Base-by-base conservation (phyloP, 2,113 vertebrate species). In the Phyllostomus discolor region DNA sequence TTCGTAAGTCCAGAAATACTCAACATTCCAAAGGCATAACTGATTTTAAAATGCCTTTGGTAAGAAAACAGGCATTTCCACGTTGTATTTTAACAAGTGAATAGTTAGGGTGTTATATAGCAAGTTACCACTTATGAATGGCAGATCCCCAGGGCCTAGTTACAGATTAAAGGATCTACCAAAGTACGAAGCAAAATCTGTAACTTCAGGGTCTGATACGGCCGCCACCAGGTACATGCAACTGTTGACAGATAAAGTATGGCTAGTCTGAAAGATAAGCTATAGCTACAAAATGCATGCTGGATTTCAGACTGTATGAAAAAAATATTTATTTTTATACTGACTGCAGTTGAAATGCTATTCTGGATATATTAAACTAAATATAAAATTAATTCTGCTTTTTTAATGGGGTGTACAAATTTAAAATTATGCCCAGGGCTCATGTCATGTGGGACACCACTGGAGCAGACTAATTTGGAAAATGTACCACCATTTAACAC, bases 11-110 rank as follows among this genome's bases (percentile, higher is more conserved):
- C 83, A 91, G 73, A 82, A 83, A 83, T 72, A 73, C 9, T 52
- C 62, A 91, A 82, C 38, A 78, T 91, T 93, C 17, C 75, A 66
- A 84, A 95, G 16, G 43, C 52, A 8, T 93, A 95, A 91, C 46
- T 95, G n/a, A 91, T 80, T 86, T 76, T 69, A 79, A 90, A 94
- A 22, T 26, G 16, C 26, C 46, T 92, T 64, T 90, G 62, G 28
- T 81, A 28, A 72, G 72, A 73, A 91, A 91, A 88, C 9, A 41
- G 22, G n/a, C 52, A 80, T 86, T 82, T 75, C 66, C 46, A 64
- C 38, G 48, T 92, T 89, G 50, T 35, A 86, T 93, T 78, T 90
- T 95, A 95, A 88, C 66, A 93, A 80, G 72, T 52, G 33, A 85
- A 62, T 57, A 64, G 19, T 43, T 76, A 94, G 16, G 28, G 70